Conservation (phyloP, 2,888 invertebrate genomes). For the Steinernema carpocapsae region DNA sequence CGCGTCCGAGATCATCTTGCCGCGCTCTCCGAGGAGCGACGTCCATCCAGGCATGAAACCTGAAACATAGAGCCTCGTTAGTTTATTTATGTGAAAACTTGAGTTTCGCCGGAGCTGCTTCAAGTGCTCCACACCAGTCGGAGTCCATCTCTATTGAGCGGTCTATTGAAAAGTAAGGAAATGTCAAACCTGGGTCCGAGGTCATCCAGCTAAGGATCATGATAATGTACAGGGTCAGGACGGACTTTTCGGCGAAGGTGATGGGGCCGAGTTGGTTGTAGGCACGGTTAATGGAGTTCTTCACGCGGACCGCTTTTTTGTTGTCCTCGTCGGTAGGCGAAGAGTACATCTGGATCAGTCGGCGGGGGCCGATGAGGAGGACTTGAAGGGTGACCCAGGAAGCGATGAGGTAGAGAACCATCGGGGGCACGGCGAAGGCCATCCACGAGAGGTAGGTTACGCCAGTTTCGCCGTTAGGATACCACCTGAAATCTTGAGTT, state of each 20-base stretch:
- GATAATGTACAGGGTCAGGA: slow-evolving; percentile 50
- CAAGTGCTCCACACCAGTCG: too few relatives aligned
- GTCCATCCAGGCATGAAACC: slow-evolving; percentile 29
- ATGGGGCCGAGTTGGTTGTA: slow-evolving; percentile 56
- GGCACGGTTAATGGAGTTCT: slow-evolving; percentile 48
- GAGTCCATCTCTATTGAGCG: too few relatives aligned
- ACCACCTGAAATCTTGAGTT: slow-evolving; percentile 23
- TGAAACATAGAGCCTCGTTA: too few relatives aligned
- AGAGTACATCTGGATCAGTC: slow-evolving; percentile 47
- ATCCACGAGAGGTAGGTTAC: slow-evolving; percentile 60
- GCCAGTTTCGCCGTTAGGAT: slow-evolving; percentile 53
- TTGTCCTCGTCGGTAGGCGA: slow-evolving; percentile 49
- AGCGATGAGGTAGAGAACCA: slow-evolving; percentile 58
- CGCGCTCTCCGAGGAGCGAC: slow-evolving; percentile 6
- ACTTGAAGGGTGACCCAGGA: slow-evolving; percentile 57
- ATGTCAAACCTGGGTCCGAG: slow-evolving; percentile 55
- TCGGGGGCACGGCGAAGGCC: slow-evolving; percentile 58
- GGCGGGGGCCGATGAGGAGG: slow-evolving; percentile 44
- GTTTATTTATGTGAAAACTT: too few relatives aligned
- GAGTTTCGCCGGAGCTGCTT: too few relatives aligned
- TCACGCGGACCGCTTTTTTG: slow-evolving; percentile 47
- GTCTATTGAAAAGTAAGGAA: too few relatives aligned
- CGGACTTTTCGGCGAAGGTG: slow-evolving; percentile 56
- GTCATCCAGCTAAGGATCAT: slow-evolving; percentile 55
- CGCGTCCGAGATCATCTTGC: slow-evolving; percentile 46